Base-by-base conservation (phyloP, 2,113 vertebrate species). In the Rhea pennata region DNA sequence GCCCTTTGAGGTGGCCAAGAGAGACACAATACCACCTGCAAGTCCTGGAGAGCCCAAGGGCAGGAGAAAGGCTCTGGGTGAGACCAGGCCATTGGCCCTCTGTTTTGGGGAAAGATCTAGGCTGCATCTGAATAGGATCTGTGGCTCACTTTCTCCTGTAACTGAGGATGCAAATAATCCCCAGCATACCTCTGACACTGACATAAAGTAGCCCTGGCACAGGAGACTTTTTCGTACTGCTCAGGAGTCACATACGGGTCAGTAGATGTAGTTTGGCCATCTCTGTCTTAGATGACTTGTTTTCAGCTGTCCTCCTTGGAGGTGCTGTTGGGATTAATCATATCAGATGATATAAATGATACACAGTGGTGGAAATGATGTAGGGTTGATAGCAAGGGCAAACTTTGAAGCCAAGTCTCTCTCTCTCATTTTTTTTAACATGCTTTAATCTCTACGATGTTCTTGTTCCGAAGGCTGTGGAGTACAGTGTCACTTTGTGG, bases 201-300 rank as follows among this genome's bases (percentile, higher is more conserved):
- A 8, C 51, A 42, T 20, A 15, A 42, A 13, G 15, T 24, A 31
- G n/a, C 17, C 24, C 33, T 83, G 84, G 78, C 36, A 27, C 15
- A 1, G 72, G 75, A 27, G 65, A 11, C 21, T 88, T 66, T 39
- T 75, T 54, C 74, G 82, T 58, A 64, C 46, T 95, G 4, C 66
- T 20, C 9, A 9, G 11, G 54, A 78, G 67, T 23, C 7, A 5
- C 5, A 4, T 2, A 0, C 0, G 5, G 53, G 66, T 29, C 54
- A 51, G 53, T 48, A 61, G 66, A 0, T 0, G 48, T 19, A 12
- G 58, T 22, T 89, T 0, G 1, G 26, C 48, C 53, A 50, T 14
- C 51, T 77, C 69, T 46, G 16, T 51, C 53, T 31, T 22, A 2
- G 36, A 75, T 48, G 15, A 33, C 83, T 83, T 94, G 62, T 70